Evolutionary conservation across 1,140 invertebrate genomes (phyloP), one percentile per base, ranked within the genome.

Genomic region (Episyrphus balteatus): DNA sequence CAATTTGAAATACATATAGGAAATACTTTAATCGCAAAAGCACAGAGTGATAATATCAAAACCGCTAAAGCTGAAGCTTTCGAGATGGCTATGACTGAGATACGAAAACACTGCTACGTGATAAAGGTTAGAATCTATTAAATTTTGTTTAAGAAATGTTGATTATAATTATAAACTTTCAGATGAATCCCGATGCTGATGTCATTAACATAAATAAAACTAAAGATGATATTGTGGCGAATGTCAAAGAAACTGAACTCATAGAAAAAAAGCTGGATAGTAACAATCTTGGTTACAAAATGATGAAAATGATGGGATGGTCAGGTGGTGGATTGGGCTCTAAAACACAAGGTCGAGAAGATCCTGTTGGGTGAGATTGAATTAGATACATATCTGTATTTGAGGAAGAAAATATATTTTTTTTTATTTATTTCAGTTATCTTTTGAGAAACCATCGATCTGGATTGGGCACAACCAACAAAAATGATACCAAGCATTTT

Each of bases 301-400:
- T 89, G 68, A 77, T 89, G 75, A 77, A 80, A 49, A 67, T 83
- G 51, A 88, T 90, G 85, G 87, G 86, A 0, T 89, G 86, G 86
- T 71, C 75, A 21, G 86, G 86, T 21, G 84, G 84, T 31, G 84
- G 82, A 1, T 68, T 88, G 36, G 85, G 86, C 0, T 81, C 81
- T 51, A 70, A 76, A 13, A 72, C 75, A 12, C 76, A 81, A 53
- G 86, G 86, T 19, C 78, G 80, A n/a, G 68, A 72, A 5, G 76
- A 82, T 46, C 81, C 81, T 31, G 72, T 83, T 0, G 71, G 57
- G 75, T 79, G 60, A 66, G 70, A 61, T 34, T 17, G 33, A 43
- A 0, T 46, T 44, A 15, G 15, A 2, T 19, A 30, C 10, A n/a
- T 12, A n/a, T 42, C 0, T 6, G n/a, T 0, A 26, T 26, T 17